Base-by-base conservation (phyloP, 2,888 invertebrate species). In the Hanleya hanleyi region DNA sequence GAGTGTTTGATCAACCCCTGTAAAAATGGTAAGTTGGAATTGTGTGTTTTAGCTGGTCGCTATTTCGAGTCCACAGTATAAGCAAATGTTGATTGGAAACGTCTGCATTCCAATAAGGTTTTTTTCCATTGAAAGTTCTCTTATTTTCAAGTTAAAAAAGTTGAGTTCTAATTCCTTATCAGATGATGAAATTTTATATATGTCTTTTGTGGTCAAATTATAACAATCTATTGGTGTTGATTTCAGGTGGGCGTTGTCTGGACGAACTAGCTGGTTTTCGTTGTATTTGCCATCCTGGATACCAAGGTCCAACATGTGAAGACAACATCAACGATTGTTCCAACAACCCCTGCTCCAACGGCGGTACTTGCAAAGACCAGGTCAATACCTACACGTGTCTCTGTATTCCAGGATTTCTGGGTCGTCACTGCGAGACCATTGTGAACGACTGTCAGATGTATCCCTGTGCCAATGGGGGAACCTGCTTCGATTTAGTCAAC, bases 401-500 rank as follows among this genome's bases (percentile, higher is more conserved):
- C 36, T 92, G 92, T 77, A 81, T 85, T 6, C 84, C 90, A 2
- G 92, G 92, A 33, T 92, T 89, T 77, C 84, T 87, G 12, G 92
- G 92, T 18, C 64, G 81, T 9, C 77, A 87, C 18, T 90, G 90
- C 74, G 65, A 92, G 79, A 81, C 80, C 67, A 94, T 95, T 87
- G 97, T 97, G 35, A 96, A 97, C 91, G 94, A 97, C 87, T 98
- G 98, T 90, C 92, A 94, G 68, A 94, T 95, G 41, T 95, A 95
- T 83, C 97, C 97, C 0, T 98, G 97, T 91, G 96, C 97, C 70
- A 97, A 97, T 91, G 97, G 97, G 49, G 98, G 97, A 81, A 94
- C 94, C 64, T 98, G 98, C 92, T 93, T 94, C 80, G 96, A 97
- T 94, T 94, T 90, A 51, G 86, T 90, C 75, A 95, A 96, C 91